Percentiles rank a stretch among this genome's conserved stretches.
These are phyloP conservation scores for Seriola dumerili DNA, from an alignment of 2,113 vertebrate genomes.

Conservation along the genomic window DNA sequence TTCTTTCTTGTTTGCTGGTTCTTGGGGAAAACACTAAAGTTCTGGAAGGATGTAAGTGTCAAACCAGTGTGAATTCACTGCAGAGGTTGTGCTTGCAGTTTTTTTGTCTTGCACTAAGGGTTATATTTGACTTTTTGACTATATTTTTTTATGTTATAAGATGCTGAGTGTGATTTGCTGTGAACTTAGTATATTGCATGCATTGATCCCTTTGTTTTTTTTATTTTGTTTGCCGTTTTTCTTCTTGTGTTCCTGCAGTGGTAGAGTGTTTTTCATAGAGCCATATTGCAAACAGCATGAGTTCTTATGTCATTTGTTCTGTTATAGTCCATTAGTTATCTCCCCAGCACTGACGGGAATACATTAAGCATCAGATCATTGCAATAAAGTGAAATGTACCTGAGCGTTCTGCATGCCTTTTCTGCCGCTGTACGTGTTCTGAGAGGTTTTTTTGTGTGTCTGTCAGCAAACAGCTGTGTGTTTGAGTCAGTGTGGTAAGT, in stretches of 20 bases:
- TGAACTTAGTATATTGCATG: slow-evolving; percentile 81
- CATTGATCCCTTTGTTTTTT: slow-evolving; percentile 61
- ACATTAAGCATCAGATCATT: slow-evolving; percentile 56
- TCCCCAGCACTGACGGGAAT: slow-evolving; percentile 56
- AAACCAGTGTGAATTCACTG: slow-evolving; percentile 51
- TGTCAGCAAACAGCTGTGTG: slow-evolving; percentile 53
- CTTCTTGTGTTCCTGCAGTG: slow-evolving; percentile 50
- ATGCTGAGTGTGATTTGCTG: slow-evolving; percentile 65
- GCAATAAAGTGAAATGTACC: slow-evolving; percentile 61
- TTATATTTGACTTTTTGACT: slow-evolving; percentile 17
- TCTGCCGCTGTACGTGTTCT: slow-evolving; percentile 24
- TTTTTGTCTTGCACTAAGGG: slow-evolving; percentile 30
- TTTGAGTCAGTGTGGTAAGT: slow-evolving; percentile 38
- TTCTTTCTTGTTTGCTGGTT: slow-evolving; percentile 87
- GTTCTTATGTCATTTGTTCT: slow-evolving; percentile 53
- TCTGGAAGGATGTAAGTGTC: slow-evolving; percentile 96
- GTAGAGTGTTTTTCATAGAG: slow-evolving; percentile 26
- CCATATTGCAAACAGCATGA: slow-evolving; percentile 61
- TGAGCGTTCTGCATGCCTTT: slow-evolving; percentile 62
- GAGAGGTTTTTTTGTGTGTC: slow-evolving; percentile 46
- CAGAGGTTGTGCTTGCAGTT: slow-evolving; percentile 35
- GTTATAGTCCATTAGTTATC: slow-evolving; percentile 68
- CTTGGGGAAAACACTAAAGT: slow-evolving; percentile 93
- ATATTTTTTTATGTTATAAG: slow-evolving; percentile 45
- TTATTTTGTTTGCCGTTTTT: slow-evolving; percentile 49